Conservation (phyloP, 2,888 invertebrate genomes). For the Nezara viridula region DNA sequence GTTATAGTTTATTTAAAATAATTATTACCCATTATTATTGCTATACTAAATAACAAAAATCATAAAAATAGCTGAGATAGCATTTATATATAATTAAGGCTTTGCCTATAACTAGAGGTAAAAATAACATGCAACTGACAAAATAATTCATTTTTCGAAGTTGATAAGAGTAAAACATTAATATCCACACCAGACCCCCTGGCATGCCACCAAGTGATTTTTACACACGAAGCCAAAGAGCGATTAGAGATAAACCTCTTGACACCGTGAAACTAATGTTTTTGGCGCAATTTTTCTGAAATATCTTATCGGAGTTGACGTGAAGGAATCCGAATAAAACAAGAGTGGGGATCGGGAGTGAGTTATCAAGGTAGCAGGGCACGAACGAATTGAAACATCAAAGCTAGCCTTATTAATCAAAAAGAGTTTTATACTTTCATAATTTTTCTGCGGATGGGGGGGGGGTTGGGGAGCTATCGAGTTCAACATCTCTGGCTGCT, state of each 20-base stretch:
- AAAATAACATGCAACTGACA: background rate
- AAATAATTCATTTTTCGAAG: background rate
- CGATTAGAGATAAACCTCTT: background rate
- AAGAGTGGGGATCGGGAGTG: background rate
- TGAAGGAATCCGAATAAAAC: background rate
- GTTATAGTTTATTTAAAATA: too few relatives aligned
- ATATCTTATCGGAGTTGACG: background rate
- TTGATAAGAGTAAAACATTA: background rate
- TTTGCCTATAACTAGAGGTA: background rate
- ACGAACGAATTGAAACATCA: slow-evolving; percentile 41
- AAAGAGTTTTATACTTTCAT: slow-evolving; percentile 1
- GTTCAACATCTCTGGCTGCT: background rate
- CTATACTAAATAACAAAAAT: too few relatives aligned
- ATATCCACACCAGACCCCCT: background rate
- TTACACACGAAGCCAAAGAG: background rate
- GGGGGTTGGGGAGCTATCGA: background rate
- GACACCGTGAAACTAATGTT: background rate
- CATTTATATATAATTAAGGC: too few relatives aligned
- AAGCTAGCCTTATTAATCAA: background rate
- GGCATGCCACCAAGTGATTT: background rate
- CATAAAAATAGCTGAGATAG: too few relatives aligned
- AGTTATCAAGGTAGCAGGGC: background rate
- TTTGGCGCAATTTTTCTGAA: background rate
- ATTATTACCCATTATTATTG: too few relatives aligned
- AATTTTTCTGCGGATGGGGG: background rate